Base-by-base conservation (phyloP, 2,888 invertebrate genomes). In the Rhabditoides inermis region DNA sequence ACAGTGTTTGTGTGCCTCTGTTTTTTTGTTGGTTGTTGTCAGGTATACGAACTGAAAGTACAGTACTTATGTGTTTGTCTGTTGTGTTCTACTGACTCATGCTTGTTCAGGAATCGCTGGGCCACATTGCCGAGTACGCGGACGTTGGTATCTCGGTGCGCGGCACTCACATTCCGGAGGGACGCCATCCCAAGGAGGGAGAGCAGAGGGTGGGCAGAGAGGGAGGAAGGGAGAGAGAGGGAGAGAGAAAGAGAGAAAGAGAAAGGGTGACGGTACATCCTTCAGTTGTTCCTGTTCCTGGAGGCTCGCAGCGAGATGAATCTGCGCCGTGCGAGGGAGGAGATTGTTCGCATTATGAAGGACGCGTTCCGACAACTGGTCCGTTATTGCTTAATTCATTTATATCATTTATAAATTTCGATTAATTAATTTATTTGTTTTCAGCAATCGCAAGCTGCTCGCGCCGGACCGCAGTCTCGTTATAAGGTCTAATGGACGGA, bases 141-240 rank as follows among this genome's bases (percentile, higher is more conserved):
- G 98, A 99, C 78, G 98, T 95, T 0, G 98, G 98, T 35, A 87
- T 99, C 59, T 94, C 95, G 0, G 98, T 99, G 0, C 84, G 95
- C 40, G 98, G 98, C n/a, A 92, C 92, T 0, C 83, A 81, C 70
- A 90, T 89, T 76, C 90, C 90, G 10, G 86, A 86, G 0, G 84
- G 87, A 1, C 91, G 91, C 55, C 90, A 60, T 46, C 56, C 60
- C 22, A 61, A 59, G 28, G 42, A 46, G n/a, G 54, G 55, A 7
- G n/a, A n/a, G n/a, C 61, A 64, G 20, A 35, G n/a, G n/a, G n/a
- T n/a, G n/a, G n/a, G n/a, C n/a, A n/a, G n/a, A n/a, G n/a, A n/a
- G n/a, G n/a, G n/a, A n/a, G n/a, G n/a, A n/a, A n/a, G n/a, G n/a
- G n/a, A n/a, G n/a, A n/a, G n/a, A n/a, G n/a, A n/a, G n/a, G n/a